Evolutionary conservation across 2,888 invertebrate genomes (phyloP).

Genomic region (Balanococcus diminutus): DNA sequence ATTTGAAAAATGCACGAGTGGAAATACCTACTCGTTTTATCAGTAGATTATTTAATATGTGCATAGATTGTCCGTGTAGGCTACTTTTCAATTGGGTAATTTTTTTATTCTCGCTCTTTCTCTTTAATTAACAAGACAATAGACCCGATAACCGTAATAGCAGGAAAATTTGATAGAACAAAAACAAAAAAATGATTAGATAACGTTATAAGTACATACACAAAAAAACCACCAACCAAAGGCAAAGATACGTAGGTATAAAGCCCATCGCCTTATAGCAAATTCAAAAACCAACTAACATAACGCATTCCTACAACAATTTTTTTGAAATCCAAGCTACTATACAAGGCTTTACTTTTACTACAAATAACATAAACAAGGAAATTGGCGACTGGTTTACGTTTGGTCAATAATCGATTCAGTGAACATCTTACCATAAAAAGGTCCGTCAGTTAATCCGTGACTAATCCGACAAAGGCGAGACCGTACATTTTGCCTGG

Average conservation of each 20-base stretch:
- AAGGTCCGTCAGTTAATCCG: constrained; percentile 31
- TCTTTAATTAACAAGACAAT: background rate
- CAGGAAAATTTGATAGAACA: background rate
- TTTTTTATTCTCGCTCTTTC: background rate
- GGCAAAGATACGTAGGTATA: background rate
- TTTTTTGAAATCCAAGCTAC: background rate
- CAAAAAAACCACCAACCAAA: background rate
- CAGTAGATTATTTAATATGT: too few relatives aligned
- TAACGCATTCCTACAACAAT: background rate
- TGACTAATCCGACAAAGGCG: constrained; percentile 38
- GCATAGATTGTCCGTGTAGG: too few relatives aligned
- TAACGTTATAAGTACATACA: background rate
- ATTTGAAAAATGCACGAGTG: background rate
- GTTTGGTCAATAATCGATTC: constrained; percentile 21
- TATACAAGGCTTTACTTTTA: background rate
- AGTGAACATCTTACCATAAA: constrained; percentile 36
- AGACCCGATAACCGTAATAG: background rate
- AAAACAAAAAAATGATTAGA: background rate
- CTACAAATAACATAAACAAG: constrained; percentile 30
- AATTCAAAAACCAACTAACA: background rate
- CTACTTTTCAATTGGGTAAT: too few relatives aligned
- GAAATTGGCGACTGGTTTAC: constrained; percentile 7
- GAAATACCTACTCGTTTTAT: background rate
- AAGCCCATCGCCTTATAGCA: background rate
- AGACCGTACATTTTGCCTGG: constrained; percentile 39